phyloP scores from a whole-genome alignment of 2,113 vertebrate genomes.

The Carollia perspicillata region DNA sequence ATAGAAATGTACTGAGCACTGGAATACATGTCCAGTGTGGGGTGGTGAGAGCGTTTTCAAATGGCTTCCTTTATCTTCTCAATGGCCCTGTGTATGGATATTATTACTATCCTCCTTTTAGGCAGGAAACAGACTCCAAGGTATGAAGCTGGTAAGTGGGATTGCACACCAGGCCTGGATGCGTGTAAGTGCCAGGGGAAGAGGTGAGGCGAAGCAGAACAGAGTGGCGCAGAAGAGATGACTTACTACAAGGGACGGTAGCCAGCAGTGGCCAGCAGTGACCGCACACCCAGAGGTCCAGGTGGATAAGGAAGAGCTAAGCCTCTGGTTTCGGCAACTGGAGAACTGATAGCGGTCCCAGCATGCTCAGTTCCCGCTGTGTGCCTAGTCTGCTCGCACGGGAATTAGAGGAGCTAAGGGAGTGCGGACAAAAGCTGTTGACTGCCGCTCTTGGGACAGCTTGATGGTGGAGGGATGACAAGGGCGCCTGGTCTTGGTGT shows the following conservation, averaged over 20 bases:
- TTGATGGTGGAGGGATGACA: not conserved
- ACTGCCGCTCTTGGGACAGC: not conserved
- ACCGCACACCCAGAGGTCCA: not conserved
- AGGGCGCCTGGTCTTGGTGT: not conserved
- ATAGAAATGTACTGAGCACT: not conserved
- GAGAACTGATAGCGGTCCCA: not conserved
- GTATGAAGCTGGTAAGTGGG: not conserved
- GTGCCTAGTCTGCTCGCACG: not conserved
- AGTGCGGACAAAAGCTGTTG: not conserved
- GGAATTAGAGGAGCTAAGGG: not conserved
- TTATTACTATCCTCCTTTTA: conserved; percentile 9
- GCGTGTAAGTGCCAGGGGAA: not conserved
- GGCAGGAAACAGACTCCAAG: not conserved
- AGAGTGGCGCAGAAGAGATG: not conserved
- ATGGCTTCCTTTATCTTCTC: conserved; percentile 2
- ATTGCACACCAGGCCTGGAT: not conserved
- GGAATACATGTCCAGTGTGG: not conserved
- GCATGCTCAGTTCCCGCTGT: not conserved
- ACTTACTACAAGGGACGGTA: not conserved
- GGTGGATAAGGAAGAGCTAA: not conserved
- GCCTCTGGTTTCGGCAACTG: not conserved
- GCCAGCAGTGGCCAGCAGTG: not conserved
- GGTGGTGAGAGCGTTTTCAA: not conserved
- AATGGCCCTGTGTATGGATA: not conserved
- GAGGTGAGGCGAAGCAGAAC: not conserved